These are phyloP conservation scores for Cerceris ruficornis DNA, from an alignment of 2,888 invertebrate species.

Conservation along the genomic window DNA sequence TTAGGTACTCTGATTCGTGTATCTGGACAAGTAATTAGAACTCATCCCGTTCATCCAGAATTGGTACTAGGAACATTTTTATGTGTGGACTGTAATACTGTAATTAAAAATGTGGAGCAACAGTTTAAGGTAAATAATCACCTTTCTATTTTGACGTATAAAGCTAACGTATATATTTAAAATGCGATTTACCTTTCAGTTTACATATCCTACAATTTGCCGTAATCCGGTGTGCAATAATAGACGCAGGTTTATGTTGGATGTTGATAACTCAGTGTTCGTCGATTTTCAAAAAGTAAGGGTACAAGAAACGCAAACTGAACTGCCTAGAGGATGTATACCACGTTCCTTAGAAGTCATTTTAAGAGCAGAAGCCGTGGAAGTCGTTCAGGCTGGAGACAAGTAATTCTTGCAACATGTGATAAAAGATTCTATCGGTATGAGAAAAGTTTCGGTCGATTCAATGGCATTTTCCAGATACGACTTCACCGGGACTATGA, in stretches of 20 bases:
- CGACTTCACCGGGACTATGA: conserved; percentile 85
- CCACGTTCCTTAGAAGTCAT: conserved; percentile 98
- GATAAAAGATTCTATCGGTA: background rate
- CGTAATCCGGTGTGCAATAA: conserved; percentile 98
- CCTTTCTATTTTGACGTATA: background rate
- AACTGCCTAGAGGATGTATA: conserved; percentile 97
- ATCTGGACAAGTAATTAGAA: conserved; percentile 97
- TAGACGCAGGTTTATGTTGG: conserved; percentile 93
- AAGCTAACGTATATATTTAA: background rate
- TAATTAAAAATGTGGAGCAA: conserved; percentile 97
- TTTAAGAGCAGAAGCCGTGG: conserved; percentile 97
- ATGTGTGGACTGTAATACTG: conserved; percentile 97
- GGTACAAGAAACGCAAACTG: conserved; percentile 98
- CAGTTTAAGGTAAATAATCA: conserved; percentile 92
- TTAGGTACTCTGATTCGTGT: conserved; percentile 97
- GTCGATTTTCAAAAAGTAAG: conserved; percentile 99
- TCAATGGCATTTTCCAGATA: conserved; percentile 65
- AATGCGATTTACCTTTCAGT: conserved; percentile 82
- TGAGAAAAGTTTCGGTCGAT: conserved; percentile 8
- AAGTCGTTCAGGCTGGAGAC: conserved; percentile 95
- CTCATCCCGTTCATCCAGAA: conserved; percentile 99
- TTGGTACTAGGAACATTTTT: conserved; percentile 94
- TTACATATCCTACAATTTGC: conserved; percentile 97
- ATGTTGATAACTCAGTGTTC: conserved; percentile 96
- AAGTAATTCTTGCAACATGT: conserved; percentile 77